phyloP scores from a whole-genome alignment of 2,113 vertebrate species.

The Xenopus tropicalis region UCB_Xtro_10.0 CM004450.2:33682001-33682500 shows the following conservation, averaged over 20 bases:
- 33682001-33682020: too few relatives aligned
- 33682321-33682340: conserved; percentile 4
- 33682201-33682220: not conserved
- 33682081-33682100: too few relatives aligned
- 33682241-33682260: conserved; percentile 8
- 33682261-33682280: not conserved
- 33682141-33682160: too few relatives aligned
- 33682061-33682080: too few relatives aligned
- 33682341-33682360: not conserved
- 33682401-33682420: not conserved
- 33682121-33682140: too few relatives aligned
- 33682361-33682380: not conserved
- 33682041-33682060: too few relatives aligned
- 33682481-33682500: too few relatives aligned
- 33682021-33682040: too few relatives aligned
- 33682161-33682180: not conserved
- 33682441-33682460: too few relatives aligned
- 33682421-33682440: too few relatives aligned
- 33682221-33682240: conserved; percentile 1
- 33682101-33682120: too few relatives aligned
- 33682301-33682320: conserved; percentile 8
- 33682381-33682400: not conserved
- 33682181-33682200: conserved; percentile 1
- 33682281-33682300: conserved; percentile 3
- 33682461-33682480: too few relatives aligned